These are phyloP conservation scores for Dipodomys merriami DNA, from an alignment of 2,113 vertebrate species.

Conservation along the genomic window DNA sequence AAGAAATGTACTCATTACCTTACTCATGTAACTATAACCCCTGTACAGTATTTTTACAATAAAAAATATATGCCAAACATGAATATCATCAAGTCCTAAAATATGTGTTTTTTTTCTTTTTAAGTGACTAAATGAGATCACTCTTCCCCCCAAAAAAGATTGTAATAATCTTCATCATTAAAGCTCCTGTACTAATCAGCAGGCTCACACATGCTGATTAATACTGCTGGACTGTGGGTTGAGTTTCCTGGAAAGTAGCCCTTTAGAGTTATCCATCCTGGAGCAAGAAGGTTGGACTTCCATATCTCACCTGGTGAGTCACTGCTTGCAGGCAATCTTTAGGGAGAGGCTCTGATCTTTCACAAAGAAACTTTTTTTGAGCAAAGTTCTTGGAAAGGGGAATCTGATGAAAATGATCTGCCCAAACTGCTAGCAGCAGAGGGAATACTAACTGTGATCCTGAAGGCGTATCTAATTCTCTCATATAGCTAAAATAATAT, in stretches of 20 bases:
- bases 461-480: background rate
- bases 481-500: background rate
- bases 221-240: background rate
- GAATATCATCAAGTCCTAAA: background rate
- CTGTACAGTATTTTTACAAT: too few relatives aligned
- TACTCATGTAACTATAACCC: too few relatives aligned
- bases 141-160: constrained; percentile 10
- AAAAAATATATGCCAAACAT: background rate
- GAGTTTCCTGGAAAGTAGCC: background rate
- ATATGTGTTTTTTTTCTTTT: background rate
- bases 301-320: background rate
- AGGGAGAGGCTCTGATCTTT: background rate
- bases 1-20: too few relatives aligned
- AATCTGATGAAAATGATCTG: background rate
- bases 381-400: constrained; percentile 17
- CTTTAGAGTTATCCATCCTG: constrained; percentile 12
- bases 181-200: background rate
- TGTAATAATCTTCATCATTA: background rate
- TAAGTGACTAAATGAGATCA: background rate
- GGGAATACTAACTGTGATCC: background rate
- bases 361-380: background rate
- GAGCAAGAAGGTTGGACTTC: constrained; percentile 6
- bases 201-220: background rate
- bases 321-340: background rate
- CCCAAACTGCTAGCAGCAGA: background rate